phyloP scores from a whole-genome alignment of 2,797 vertebrate species.

The Intellagama lesueurii region DNA sequence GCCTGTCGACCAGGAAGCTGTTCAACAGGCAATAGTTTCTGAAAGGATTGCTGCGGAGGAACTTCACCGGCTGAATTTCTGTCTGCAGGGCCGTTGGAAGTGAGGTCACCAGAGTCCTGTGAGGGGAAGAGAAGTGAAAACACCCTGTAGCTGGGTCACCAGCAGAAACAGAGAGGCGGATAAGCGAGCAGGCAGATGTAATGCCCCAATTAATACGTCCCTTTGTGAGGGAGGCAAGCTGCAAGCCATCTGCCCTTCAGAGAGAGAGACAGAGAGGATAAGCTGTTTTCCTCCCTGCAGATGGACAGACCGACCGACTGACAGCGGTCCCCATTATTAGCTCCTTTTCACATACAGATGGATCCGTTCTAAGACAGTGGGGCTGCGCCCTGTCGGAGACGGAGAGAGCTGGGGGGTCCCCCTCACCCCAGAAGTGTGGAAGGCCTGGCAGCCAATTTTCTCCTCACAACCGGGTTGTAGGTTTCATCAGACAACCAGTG shows the following conservation, averaged over 20 bases:
- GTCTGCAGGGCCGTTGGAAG: not conserved
- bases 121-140: not conserved
- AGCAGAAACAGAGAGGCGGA: not conserved
- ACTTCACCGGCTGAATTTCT: too few relatives aligned
- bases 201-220: slow-evolving; percentile 10
- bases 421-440: not conserved
- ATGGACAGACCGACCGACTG: slow-evolving; percentile 32
- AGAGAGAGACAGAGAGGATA: not conserved
- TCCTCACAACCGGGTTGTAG: not conserved
- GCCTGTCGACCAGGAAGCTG: too few relatives aligned
- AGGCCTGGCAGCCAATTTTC: accelerated
- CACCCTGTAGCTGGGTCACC: not conserved
- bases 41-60: not conserved
- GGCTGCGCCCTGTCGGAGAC: not conserved
- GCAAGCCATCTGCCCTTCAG: slow-evolving; percentile 6
- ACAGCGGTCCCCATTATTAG: accelerated
- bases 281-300: slow-evolving; percentile 18
- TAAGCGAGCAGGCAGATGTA: not conserved
- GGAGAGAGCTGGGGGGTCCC: accelerated
- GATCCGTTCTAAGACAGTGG: too few relatives aligned
- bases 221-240: not conserved
- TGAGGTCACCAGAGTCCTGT: not conserved
- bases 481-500: not conserved
- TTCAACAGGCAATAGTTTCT: not conserved
- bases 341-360: not conserved